Base-by-base conservation (phyloP, 2,888 invertebrate species). In the Latrodectus hesperus region DNA sequence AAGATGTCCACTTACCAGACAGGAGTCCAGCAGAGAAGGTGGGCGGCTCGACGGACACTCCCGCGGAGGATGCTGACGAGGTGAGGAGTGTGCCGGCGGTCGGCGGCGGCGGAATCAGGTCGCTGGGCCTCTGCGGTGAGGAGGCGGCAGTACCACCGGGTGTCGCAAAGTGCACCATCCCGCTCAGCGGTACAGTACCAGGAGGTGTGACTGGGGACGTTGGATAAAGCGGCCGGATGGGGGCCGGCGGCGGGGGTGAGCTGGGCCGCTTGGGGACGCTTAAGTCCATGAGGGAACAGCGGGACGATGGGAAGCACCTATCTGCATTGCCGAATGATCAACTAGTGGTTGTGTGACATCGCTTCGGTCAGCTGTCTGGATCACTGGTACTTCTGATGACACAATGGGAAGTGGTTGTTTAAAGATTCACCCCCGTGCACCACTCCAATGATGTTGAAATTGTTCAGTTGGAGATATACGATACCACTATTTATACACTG, bases 191-290 rank as follows among this genome's bases (percentile, higher is more conserved):
- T 14, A 78, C 78, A 49, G 68, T 72, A 64, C 65, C 71, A 65
- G 70, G 70, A n/a, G 82, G 68, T 9, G 87, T 73, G 14, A 77
- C 82, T 65, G 82, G 72, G 9, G 84, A 67, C 16, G 78, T 67
- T 77, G 87, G 77, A 9, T 68, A 53, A 68, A 70, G 68, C 55
- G 87, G 76, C 73, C 65, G 65, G 64, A 74, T 74, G 64, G 77
- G 73, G 26, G 82, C 78, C 77, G 82, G 76, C 77, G 82, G 76
- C 76, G 86, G 74, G 68, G 88, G 88, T 60, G 84, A 53, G 76
- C 80, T 84, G 80, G 88, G 84, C 79, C 88, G 88, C 84, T 88
- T 88, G 53, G 88, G 88, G 55, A 88, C 88, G 88, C 88, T 88
- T 79, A 88, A 88, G 88, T 88, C 88, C 88, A 88, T 88, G 80